phyloP scores from a whole-genome alignment of 2,113 vertebrate genomes.

The Chamaea fasciata region DNA sequence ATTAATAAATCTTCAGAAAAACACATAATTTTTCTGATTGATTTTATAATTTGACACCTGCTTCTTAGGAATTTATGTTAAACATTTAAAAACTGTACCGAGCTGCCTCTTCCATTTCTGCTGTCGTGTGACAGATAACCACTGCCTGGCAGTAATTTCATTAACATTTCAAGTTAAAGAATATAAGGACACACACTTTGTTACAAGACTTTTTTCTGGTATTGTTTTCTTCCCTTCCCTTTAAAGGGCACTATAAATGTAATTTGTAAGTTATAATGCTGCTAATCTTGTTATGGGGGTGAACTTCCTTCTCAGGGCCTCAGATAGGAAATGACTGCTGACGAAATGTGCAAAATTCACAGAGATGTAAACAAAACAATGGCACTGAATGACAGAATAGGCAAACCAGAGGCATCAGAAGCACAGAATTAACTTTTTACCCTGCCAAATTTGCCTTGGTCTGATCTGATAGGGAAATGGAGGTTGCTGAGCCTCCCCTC shows the following conservation, averaged over 20 bases:
- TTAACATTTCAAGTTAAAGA: background rate
- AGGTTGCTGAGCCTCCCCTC: background rate
- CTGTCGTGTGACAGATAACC: background rate
- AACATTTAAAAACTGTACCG: background rate
- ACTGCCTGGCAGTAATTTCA: background rate
- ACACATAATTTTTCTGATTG: background rate
- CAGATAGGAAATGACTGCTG: background rate
- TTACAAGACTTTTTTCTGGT: background rate
- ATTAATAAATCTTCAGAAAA: slow-evolving; percentile 28
- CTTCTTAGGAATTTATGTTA: background rate
- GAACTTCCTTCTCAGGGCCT: background rate
- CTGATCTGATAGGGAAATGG: background rate
- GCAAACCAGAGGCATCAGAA: background rate
- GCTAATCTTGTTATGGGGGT: background rate
- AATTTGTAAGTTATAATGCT: background rate
- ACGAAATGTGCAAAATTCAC: background rate
- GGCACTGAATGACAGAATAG: background rate
- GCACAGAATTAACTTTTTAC: background rate
- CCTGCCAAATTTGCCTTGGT: background rate
- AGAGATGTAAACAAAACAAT: background rate
- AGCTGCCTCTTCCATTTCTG: background rate
- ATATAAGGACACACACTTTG: background rate
- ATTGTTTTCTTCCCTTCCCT: background rate
- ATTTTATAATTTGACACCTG: slow-evolving; percentile 28
- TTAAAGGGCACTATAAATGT: background rate